phyloP scores from a whole-genome alignment of 2,888 invertebrate species.

The Tachystola acroxantha region DNA sequence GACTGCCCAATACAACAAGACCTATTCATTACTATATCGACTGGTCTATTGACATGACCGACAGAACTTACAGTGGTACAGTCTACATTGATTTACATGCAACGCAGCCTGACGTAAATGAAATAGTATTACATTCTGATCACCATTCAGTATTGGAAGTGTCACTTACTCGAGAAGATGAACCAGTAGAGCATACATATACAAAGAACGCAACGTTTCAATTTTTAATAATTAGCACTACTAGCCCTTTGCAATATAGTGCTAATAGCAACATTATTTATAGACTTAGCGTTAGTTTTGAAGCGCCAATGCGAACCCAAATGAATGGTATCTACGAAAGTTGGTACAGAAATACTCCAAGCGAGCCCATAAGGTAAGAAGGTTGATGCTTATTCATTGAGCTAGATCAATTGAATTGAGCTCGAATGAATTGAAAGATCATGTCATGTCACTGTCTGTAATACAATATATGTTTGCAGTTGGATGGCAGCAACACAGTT shows the following conservation, averaged over 20 bases:
- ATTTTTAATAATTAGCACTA: no score
- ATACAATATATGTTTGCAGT: no score
- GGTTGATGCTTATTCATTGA: no score
- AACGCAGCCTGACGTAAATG: slow-evolving; percentile 34
- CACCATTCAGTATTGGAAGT: slow-evolving; percentile 41
- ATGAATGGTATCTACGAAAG: slow-evolving; percentile 66
- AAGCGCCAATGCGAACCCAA: slow-evolving; percentile 44
- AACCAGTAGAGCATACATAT: no score
- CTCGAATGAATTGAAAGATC: no score
- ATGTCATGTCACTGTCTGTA: no score
- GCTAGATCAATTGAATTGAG: no score
- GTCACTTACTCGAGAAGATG: slow-evolving; percentile 57
- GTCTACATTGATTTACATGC: slow-evolving; percentile 49
- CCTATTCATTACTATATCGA: slow-evolving; percentile 73
- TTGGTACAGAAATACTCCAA: slow-evolving; percentile 49
- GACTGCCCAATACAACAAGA: slow-evolving; percentile 66
- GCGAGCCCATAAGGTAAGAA: slow-evolving; percentile 34
- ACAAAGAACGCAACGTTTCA: no score
- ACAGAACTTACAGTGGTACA: slow-evolving; percentile 43
- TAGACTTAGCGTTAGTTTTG: no score
- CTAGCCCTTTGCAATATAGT: no score
- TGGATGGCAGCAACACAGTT: slow-evolving; percentile 84
- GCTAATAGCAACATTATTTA: no score
- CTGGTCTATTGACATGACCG: slow-evolving; percentile 56
- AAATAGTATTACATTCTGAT: slow-evolving; percentile 54